Evolutionary conservation across 2,113 vertebrate species (phyloP).

Genomic region (Hemichromis elongatus): DNA sequence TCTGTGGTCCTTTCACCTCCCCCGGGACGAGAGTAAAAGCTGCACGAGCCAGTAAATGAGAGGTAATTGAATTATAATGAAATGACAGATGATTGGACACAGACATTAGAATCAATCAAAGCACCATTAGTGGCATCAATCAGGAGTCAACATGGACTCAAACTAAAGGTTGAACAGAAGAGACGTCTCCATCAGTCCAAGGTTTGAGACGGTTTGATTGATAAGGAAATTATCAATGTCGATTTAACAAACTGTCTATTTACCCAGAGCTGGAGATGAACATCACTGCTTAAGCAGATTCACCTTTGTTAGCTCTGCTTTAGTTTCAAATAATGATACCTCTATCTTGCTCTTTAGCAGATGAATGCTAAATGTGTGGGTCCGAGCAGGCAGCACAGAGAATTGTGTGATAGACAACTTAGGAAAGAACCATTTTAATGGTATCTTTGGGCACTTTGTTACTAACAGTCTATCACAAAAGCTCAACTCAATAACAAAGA

Average conservation of each 20-base stretch:
- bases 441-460: background rate
- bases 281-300: background rate
- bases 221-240: background rate
- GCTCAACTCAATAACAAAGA: too few relatives aligned
- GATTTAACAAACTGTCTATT: background rate
- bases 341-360: background rate
- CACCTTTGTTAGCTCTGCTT: background rate
- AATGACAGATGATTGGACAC: constrained; percentile 46
- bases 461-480: background rate
- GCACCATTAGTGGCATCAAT: constrained; percentile 37
- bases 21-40: constrained; percentile 45
- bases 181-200: background rate
- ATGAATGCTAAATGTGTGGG: background rate
- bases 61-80: constrained; percentile 67
- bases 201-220: background rate
- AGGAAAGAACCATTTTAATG: background rate
- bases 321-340: background rate
- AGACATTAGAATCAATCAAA: constrained; percentile 43
- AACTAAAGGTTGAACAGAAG: background rate
- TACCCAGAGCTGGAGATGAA: background rate
- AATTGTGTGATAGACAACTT: background rate
- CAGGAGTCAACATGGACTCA: background rate
- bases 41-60: constrained; percentile 35
- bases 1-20: constrained; percentile 15
- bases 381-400: background rate